Conservation (phyloP, 1,140 invertebrate genomes). For the Bursaphelenchus mucronatus region DNA sequence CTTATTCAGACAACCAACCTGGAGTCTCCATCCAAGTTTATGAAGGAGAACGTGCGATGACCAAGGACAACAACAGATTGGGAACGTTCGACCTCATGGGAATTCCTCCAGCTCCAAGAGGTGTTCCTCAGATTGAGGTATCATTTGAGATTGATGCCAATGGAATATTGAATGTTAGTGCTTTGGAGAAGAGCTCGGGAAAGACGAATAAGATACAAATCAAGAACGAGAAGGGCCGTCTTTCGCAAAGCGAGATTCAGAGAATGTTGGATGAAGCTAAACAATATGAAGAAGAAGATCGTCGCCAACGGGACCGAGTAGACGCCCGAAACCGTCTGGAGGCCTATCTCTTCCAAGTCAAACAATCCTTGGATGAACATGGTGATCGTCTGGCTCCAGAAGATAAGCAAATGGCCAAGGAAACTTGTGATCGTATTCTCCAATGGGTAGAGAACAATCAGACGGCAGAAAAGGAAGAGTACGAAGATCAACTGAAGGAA, state of each 20-base stretch:
- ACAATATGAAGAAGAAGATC: slow-evolving; percentile 84
- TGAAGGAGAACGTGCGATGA: slow-evolving; percentile 46
- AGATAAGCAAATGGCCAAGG: slow-evolving; percentile 79
- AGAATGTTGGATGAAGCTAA: slow-evolving; percentile 95
- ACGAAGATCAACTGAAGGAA: slow-evolving; percentile 82
- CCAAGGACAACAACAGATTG: slow-evolving; percentile 18
- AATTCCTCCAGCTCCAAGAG: slow-evolving; percentile 65
- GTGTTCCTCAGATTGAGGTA: slow-evolving; percentile 67
- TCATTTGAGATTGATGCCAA: slow-evolving; percentile 70
- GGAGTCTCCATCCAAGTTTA: slow-evolving; percentile 45
- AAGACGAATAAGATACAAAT: slow-evolving; percentile 97
- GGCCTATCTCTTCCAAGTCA: slow-evolving; percentile 8
- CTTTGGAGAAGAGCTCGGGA: slow-evolving; percentile 72
- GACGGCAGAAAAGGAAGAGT: slow-evolving; percentile 85
- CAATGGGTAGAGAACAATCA: slow-evolving; percentile 90
- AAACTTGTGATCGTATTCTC: slow-evolving; percentile 87
- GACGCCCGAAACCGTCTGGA: slow-evolving; percentile 70
- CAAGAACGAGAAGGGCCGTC: slow-evolving; percentile 81
- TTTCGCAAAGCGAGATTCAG: slow-evolving; percentile 93
- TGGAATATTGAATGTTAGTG: slow-evolving; percentile 64
- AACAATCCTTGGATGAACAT: slow-evolving; percentile 43
- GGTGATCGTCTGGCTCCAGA: slow-evolving; percentile 70
- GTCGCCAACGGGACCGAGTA: slow-evolving; percentile 77
- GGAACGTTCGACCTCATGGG: neutral
- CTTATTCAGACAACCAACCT: slow-evolving; percentile 44